Base-by-base conservation (phyloP, 1,140 invertebrate species). In the Rhyzopertha dominica region DNA sequence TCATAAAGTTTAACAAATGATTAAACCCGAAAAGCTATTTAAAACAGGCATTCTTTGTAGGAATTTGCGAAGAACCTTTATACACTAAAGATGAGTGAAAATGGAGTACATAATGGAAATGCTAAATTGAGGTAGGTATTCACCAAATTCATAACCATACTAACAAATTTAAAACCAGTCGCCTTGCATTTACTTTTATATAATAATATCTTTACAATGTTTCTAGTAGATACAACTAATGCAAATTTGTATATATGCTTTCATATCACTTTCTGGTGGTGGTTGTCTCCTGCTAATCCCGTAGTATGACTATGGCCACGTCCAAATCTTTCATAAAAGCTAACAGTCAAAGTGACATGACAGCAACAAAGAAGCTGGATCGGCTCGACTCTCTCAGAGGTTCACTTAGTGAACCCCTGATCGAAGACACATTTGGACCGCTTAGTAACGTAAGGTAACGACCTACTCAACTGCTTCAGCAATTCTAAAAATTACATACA, bases 271-370 rank as follows among this genome's bases (percentile, higher is more conserved):
- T 31, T 22, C 36, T 20, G 41, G 41, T 51, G 38, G 30, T 34
- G 32, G 47, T 43, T 44, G 13, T 43, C 36, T 12, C 14, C 14
- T 37, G n/a, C n/a, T n/a, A n/a, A n/a, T n/a, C n/a, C n/a, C 52
- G 16, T 36, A 72, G 67, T 46, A 65, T 71, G 26, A 71, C 72
- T 55, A 72, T 86, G 67, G 75, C 79, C 20, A 84, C 84, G n/a
- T 90, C 88, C 0, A 90, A 90, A 62, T 87, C 87, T 1, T 92
- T 92, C 58, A 92, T 93, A 55, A 90, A 90, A 71, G 88, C 86
- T 28, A 93, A 90, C 64, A 92, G 88, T 62, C 81, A 89, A 62
- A 81, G 82, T 13, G 85, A 90, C 54, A 71, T 84, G 14, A 77
- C 75, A 63, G 71, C 65, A 46, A 64, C 63, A 24, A 77, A 74